Conservation (phyloP, 2,888 invertebrate genomes). For the Melikaiella ostensackeni region DNA sequence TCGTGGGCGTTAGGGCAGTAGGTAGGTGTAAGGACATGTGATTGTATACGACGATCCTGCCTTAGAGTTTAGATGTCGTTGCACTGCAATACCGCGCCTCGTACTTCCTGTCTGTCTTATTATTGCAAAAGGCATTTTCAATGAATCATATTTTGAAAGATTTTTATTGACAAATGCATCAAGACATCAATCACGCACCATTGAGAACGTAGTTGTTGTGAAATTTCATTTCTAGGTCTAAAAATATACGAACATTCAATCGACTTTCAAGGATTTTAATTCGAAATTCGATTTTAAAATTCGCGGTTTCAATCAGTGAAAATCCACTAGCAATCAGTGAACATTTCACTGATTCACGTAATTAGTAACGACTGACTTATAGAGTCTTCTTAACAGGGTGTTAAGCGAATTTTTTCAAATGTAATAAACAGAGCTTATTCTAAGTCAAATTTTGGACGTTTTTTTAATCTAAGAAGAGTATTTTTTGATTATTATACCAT, state of each 20-base stretch:
- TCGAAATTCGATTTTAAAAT: not conserved
- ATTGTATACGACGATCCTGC: not conserved
- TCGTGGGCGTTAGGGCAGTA: constrained; percentile 36
- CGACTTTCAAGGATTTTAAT: not conserved
- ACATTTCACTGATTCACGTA: no score
- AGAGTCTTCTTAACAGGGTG: no score
- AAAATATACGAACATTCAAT: not conserved
- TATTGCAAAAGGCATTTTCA: not conserved
- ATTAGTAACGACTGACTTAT: no score
- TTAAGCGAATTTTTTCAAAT: no score
- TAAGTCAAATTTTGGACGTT: no score
- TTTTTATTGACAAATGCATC: not conserved
- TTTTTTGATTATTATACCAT: no score
- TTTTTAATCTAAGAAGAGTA: no score
- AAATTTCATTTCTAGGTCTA: not conserved
- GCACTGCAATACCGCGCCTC: not conserved
- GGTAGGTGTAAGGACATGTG: constrained; percentile 17
- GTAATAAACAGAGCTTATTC: no score
- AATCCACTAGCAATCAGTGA: no score
- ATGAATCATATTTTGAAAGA: not conserved
- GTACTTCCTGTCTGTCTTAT: not conserved
- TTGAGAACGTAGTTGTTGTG: not conserved
- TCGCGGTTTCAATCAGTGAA: no score
- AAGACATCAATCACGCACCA: not conserved
- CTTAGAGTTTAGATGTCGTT: not conserved